These are phyloP conservation scores for Phymanthus crucifer DNA, from an alignment of 92 coral and sea anemone genomes.

Conservation along the genomic window DNA sequence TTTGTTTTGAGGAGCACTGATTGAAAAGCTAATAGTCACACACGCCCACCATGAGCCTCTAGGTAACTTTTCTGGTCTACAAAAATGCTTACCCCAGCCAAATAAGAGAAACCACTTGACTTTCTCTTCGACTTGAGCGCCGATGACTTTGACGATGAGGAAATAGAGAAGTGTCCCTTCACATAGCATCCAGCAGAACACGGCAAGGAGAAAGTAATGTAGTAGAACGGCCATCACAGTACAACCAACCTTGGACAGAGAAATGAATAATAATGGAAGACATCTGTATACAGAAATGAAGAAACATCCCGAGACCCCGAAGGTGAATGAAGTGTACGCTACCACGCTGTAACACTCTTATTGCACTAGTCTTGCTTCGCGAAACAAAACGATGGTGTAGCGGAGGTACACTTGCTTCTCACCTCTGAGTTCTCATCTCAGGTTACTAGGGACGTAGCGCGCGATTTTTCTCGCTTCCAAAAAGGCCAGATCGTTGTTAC, in stretches of 20 bases:
- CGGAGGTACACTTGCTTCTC: no score
- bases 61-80: background rate
- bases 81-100: slow-evolving; percentile 82
- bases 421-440: no score
- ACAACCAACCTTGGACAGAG: slow-evolving; percentile 58
- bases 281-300: no score
- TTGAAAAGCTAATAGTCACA: no score
- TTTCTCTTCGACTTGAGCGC: slow-evolving; percentile 67
- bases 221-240: slow-evolving; percentile 70
- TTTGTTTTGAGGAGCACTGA: background rate
- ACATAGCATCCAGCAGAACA: slow-evolving; percentile 93
- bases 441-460: no score
- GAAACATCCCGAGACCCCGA: no score
- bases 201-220: slow-evolving; percentile 75
- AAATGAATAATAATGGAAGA: background rate
- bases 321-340: no score
- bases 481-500: no score
- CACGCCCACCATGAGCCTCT: background rate
- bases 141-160: slow-evolving; percentile 71
- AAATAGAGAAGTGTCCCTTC: slow-evolving; percentile 76
- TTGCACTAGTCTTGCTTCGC: no score
- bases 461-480: background rate
- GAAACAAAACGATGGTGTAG: no score
- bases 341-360: no score
- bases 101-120: slow-evolving; percentile 70